These are phyloP conservation scores for Asobara japonica DNA, from an alignment of 1,140 invertebrate genomes.

Conservation along the genomic window DNA sequence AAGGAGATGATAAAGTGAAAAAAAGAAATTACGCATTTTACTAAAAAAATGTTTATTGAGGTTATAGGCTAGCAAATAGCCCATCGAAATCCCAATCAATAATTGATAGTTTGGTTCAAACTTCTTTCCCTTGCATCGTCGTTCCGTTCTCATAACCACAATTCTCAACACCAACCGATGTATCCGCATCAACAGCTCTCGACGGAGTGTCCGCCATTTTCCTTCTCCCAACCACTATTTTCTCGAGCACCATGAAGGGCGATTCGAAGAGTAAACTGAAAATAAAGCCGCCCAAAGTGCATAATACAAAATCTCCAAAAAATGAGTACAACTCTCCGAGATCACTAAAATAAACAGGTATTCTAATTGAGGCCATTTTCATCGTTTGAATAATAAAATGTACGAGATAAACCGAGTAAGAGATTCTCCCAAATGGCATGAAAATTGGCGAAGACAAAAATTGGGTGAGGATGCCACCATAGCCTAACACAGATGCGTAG, in stretches of 20 bases:
- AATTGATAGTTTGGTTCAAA: too few species aligned
- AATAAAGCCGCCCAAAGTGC: slow-evolving; percentile 29
- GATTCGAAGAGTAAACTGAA: slow-evolving; percentile 37
- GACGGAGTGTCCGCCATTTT: background rate
- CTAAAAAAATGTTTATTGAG: too few species aligned
- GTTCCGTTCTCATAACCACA: too few species aligned
- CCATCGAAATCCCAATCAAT: too few species aligned
- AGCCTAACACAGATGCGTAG: slow-evolving; percentile 60
- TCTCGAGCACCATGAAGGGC: slow-evolving; percentile 37
- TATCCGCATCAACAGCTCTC: too few species aligned
- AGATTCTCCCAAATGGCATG: slow-evolving; percentile 68
- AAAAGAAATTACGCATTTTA: too few species aligned
- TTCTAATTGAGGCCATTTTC: slow-evolving; percentile 3
- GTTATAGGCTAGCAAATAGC: too few species aligned
- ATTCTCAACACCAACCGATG: too few species aligned
- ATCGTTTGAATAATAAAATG: slow-evolving; percentile 52
- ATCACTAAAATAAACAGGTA: slow-evolving; percentile 20
- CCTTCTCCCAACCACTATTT: slow-evolving; percentile 23
- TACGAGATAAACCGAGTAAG: slow-evolving; percentile 70
- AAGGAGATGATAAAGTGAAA: too few species aligned
- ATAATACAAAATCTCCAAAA: slow-evolving; percentile 28
- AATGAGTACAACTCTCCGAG: slow-evolving; percentile 1
- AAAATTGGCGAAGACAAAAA: slow-evolving; percentile 69
- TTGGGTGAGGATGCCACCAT: slow-evolving; percentile 56
- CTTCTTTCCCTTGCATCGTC: too few species aligned